A percentile compares a stretch with the other conserved stretches of the same genome.
Conservation (phyloP, 2,113 vertebrate species). For the Taurulus bubalis region DNA sequence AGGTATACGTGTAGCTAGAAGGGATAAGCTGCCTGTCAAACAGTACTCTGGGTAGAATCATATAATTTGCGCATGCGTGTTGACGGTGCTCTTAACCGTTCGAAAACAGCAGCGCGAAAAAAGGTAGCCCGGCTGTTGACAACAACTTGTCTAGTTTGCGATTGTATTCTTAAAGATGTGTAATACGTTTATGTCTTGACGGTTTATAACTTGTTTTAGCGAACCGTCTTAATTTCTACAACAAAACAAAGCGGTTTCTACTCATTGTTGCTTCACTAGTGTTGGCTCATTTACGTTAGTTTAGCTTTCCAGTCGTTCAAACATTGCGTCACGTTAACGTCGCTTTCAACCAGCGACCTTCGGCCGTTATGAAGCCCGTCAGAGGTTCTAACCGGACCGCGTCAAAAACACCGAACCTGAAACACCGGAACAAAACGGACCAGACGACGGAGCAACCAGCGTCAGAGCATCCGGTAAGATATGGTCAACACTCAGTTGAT, state of each 20-base stretch:
- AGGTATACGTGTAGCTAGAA: not conserved
- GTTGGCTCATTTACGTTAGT: not conserved
- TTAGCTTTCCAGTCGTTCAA: not conserved
- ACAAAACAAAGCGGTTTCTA: fast-evolving
- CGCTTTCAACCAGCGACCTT: not conserved
- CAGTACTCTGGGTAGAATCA: fast-evolving
- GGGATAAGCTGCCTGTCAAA: not conserved
- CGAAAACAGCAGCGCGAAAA: constrained; percentile 56
- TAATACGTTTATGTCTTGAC: not conserved
- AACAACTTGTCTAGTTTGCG: fast-evolving
- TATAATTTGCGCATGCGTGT: constrained; percentile 5
- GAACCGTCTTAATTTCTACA: not conserved
- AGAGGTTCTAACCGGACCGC: constrained; percentile 70
- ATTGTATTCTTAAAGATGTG: not conserved
- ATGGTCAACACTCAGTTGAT: not conserved
- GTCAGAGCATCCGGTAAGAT: constrained; percentile 44
- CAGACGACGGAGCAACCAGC: not conserved
- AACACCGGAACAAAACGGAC: constrained; percentile 2
- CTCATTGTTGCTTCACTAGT: not conserved
- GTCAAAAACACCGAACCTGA: constrained; percentile 46
- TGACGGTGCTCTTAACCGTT: not conserved
- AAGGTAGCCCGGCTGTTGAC: not conserved
- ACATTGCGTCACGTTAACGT: not conserved
- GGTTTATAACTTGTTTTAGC: not conserved
- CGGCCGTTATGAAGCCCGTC: constrained; percentile 68